Conservation (phyloP, 2,797 vertebrate species). For the Gymnocypris eckloni region DNA sequence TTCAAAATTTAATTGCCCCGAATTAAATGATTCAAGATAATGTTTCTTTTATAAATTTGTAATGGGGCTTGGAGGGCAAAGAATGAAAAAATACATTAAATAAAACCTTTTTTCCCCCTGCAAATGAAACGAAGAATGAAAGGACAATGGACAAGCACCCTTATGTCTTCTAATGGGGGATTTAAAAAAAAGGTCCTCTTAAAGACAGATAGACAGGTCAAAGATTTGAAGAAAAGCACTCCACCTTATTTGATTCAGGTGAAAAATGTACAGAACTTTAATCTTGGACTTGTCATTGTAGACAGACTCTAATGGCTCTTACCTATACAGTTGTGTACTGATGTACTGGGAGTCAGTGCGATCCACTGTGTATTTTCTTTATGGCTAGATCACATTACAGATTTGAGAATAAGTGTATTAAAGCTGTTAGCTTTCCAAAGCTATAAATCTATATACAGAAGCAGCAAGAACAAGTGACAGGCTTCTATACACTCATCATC, state of each 20-base stretch:
- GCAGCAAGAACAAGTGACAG: constrained; percentile 52
- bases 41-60: constrained; percentile 86
- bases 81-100: constrained; percentile 64
- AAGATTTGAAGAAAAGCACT: constrained; percentile 54
- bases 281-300: constrained; percentile 58
- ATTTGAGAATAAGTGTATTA: constrained; percentile 51
- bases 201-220: constrained; percentile 39
- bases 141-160: constrained; percentile 52
- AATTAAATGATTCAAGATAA: constrained; percentile 92
- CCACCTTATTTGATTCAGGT: constrained; percentile 54
- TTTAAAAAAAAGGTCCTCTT: not conserved
- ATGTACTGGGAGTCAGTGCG: constrained; percentile 1
- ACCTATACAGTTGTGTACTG: constrained; percentile 34
- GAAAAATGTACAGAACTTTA: constrained; percentile 69
- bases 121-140: constrained; percentile 52
- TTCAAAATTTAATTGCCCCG: constrained; percentile 84
- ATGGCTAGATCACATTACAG: constrained; percentile 47
- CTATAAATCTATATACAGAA: constrained; percentile 62
- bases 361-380: constrained; percentile 40
- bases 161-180: constrained; percentile 43
- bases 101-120: constrained; percentile 58
- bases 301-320: constrained; percentile 46
- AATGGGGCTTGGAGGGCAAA: constrained; percentile 73
- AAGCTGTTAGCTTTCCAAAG: constrained; percentile 53
- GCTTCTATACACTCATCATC: constrained; percentile 24